Evolutionary conservation across 2,888 invertebrate species (phyloP).

Genomic region (Brachycybe producta): DNA sequence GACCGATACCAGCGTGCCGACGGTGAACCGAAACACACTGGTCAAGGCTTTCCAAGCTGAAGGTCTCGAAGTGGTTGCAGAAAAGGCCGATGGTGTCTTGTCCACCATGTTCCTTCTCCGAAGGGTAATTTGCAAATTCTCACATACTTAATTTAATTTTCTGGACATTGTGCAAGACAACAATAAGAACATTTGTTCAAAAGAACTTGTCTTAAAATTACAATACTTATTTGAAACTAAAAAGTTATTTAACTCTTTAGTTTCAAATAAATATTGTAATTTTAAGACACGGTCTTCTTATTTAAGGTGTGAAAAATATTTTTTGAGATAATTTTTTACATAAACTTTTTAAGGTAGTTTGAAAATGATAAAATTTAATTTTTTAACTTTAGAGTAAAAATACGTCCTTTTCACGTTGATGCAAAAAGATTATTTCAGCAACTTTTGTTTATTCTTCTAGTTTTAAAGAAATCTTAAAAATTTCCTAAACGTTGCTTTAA

Average conservation of each 20-base stretch:
- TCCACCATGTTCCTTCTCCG: conserved; percentile 47
- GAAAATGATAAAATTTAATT: not conserved
- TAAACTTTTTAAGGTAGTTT: not conserved
- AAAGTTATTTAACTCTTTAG: too few species aligned
- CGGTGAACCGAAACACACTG: conserved; percentile 19
- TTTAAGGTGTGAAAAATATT: not conserved
- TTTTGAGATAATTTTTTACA: not conserved
- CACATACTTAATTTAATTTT: not conserved
- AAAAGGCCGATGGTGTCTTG: conserved; percentile 49
- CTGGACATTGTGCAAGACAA: not conserved
- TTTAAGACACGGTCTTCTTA: too few species aligned
- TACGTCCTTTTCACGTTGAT: not conserved
- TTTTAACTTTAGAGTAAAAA: not conserved
- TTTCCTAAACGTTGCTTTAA: too few species aligned
- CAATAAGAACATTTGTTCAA: too few species aligned
- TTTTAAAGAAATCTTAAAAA: not conserved
- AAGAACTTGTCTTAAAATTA: not conserved
- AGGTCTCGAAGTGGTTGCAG: conserved; percentile 45
- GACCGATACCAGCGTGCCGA: conserved; percentile 16
- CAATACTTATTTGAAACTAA: not conserved
- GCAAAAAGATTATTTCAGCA: not conserved
- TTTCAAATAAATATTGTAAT: too few species aligned
- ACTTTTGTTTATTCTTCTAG: not conserved
- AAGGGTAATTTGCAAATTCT: conserved; percentile 31
- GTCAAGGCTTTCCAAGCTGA: conserved; percentile 23